phyloP scores from a whole-genome alignment of 2,888 invertebrate species.

The Agrilus biguttatus region DNA sequence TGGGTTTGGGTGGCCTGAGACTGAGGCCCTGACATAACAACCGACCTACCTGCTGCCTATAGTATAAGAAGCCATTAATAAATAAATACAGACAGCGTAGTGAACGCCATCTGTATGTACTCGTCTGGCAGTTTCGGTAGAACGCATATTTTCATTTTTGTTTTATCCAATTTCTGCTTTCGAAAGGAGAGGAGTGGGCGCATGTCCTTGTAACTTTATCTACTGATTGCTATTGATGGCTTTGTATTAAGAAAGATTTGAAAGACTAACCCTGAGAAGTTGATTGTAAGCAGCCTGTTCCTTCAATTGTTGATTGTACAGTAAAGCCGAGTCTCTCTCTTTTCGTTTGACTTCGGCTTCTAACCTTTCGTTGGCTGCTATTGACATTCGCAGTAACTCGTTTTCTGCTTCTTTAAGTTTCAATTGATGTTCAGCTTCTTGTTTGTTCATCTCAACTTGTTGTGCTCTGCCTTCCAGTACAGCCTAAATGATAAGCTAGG shows the following conservation, averaged over 20 bases:
- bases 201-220: too few species aligned
- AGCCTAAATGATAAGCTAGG: constrained; percentile 16
- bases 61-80: too few species aligned
- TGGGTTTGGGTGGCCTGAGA: too few species aligned
- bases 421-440: constrained; percentile 19
- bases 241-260: not conserved
- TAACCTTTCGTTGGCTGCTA: constrained; percentile 22
- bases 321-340: constrained; percentile 16
- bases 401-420: constrained; percentile 24
- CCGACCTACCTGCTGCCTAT: too few species aligned
- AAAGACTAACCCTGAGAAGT: constrained; percentile 20
- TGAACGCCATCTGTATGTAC: too few species aligned
- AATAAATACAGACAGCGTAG: too few species aligned
- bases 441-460: constrained; percentile 22
- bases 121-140: too few species aligned
- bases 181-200: too few species aligned
- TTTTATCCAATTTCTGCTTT: too few species aligned
- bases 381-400: constrained; percentile 20
- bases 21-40: too few species aligned
- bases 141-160: too few species aligned
- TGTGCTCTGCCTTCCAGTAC: constrained; percentile 22
- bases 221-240: too few species aligned
- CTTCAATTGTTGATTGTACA: constrained; percentile 25
- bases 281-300: constrained; percentile 29
- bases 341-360: constrained; percentile 22